Conservation (phyloP, 2,797 vertebrate species). For the Anas flavirostris region DNA sequence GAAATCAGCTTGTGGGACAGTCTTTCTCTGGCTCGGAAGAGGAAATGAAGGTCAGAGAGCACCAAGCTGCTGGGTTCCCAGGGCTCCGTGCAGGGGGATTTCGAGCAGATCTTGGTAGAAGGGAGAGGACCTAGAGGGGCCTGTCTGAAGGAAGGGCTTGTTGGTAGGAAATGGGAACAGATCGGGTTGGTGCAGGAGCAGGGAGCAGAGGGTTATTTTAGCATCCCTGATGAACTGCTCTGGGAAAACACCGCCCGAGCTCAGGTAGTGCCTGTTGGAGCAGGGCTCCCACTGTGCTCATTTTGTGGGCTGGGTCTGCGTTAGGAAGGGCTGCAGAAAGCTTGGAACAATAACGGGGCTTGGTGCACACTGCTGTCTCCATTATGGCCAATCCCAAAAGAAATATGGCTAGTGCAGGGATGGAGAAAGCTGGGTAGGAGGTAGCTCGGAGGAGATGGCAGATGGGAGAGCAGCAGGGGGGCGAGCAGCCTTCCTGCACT, state of each 20-base stretch:
- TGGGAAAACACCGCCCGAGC: background rate
- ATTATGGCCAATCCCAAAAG: background rate
- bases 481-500: background rate
- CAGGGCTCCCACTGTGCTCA: background rate
- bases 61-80: background rate
- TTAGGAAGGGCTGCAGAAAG: background rate
- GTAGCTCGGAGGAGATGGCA: background rate
- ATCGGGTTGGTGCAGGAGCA: background rate
- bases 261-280: background rate
- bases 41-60: background rate
- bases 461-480: background rate
- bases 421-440: background rate
- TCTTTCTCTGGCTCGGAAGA: background rate
- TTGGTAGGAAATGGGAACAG: background rate
- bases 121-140: background rate
- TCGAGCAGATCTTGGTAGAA: background rate
- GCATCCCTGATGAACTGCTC: background rate
- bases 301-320: background rate
- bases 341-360: accelerated
- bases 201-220: background rate
- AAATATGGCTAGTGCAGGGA: background rate
- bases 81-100: background rate
- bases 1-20: background rate
- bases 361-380: accelerated
- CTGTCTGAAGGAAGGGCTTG: background rate